Evolutionary conservation across 2,888 invertebrate genomes (phyloP).

Genomic region (Thecocarcelia acutangulata): DNA sequence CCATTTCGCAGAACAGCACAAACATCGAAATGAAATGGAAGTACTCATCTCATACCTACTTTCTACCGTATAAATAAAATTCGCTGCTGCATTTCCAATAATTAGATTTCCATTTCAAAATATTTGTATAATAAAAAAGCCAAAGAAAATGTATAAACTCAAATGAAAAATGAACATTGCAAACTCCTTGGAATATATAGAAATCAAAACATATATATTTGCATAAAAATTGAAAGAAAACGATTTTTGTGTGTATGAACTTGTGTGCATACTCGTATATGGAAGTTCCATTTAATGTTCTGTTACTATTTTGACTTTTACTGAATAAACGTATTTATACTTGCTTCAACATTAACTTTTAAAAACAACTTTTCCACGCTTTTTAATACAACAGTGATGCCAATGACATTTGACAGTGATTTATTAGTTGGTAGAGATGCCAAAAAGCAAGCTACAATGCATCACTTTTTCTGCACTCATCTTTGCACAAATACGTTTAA

Average conservation of each 20-base stretch:
- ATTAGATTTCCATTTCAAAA: too few species aligned
- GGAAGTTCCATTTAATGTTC: background rate
- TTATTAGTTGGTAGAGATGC: constrained; percentile 78
- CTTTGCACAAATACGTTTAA: background rate
- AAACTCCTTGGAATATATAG: background rate
- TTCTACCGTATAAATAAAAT: too few species aligned
- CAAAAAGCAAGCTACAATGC: constrained; percentile 75
- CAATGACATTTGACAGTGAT: constrained; percentile 82
- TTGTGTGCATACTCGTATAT: background rate
- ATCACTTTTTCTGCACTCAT: constrained; percentile 70
- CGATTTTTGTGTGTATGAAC: too few species aligned
- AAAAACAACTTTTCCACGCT: constrained; percentile 60
- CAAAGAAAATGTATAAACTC: background rate
- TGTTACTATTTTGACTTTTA: constrained; percentile 46
- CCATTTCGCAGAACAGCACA: too few species aligned
- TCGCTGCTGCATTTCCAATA: too few species aligned
- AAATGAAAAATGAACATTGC: background rate
- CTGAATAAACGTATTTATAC: constrained; percentile 44
- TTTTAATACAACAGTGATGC: constrained; percentile 72
- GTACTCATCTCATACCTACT: too few species aligned
- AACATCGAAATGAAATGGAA: too few species aligned
- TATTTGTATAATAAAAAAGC: too few species aligned
- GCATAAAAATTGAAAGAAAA: too few species aligned
- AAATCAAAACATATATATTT: too few species aligned
- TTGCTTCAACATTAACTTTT: constrained; percentile 58